These are phyloP conservation scores for Heliconius erato DNA, from an alignment of 2,888 invertebrate genomes.

Conservation along the genomic window DNA sequence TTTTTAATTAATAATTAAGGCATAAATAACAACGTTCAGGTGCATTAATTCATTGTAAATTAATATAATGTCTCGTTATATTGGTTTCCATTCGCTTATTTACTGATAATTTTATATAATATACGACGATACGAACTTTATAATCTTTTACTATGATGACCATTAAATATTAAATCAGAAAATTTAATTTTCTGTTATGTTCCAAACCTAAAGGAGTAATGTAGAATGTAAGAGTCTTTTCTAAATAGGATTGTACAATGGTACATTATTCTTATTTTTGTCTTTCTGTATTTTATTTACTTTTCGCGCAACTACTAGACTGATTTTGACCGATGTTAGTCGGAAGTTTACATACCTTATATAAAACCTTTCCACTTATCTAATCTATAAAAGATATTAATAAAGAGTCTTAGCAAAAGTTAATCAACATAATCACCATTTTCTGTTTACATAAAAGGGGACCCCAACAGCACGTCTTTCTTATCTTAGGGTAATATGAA, in stretches of 20 bases:
- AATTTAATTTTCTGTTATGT: neutral
- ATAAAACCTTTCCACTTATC: no score
- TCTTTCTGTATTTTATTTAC: neutral
- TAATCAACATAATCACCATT: no score
- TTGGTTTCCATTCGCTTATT: neutral
- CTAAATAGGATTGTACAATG: neutral
- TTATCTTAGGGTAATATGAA: no score
- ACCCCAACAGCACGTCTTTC: no score
- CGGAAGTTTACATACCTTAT: no score
- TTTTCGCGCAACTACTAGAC: neutral
- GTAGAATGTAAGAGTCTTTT: neutral
- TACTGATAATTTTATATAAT: neutral
- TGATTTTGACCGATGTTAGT: no score
- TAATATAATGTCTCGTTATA: neutral
- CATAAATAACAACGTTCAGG: neutral
- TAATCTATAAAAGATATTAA: no score
- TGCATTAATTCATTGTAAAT: neutral
- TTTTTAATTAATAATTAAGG: slow-evolving; percentile 2
- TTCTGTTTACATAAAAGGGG: no score
- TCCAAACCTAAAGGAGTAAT: neutral
- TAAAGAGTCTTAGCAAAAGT: no score
- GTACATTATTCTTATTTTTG: neutral
- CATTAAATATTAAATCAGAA: neutral
- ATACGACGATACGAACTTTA: neutral
- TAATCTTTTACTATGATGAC: neutral